A percentile compares a stretch with the other conserved stretches of the same genome.
phyloP scores from a whole-genome alignment of 2,797 vertebrate genomes.

The Rhinatrema bivittatum region DNA sequence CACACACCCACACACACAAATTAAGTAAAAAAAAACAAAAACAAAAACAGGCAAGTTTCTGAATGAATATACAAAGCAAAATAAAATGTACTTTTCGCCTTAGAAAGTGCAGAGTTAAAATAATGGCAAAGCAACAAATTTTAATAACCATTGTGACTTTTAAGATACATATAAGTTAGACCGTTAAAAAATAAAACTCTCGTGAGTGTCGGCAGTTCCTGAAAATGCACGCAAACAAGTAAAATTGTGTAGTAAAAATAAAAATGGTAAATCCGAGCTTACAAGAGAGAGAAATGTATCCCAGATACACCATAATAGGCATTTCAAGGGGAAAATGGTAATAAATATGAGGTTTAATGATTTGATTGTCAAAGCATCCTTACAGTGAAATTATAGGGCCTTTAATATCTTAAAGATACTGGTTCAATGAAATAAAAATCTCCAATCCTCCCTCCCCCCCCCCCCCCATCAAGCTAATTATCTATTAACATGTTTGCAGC shows the following conservation, averaged over 20 bases:
- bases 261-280: neutral
- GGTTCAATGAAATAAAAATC: conserved; percentile 35
- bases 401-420: conserved; percentile 38
- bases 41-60: conserved; percentile 6
- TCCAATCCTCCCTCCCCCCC: conserved; percentile 22
- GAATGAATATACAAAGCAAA: conserved; percentile 24
- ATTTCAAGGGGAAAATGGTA: conserved; percentile 6
- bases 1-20: conserved; percentile 25
- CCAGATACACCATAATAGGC: neutral
- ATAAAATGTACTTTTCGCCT: conserved; percentile 24
- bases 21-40: conserved; percentile 26
- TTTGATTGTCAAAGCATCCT: conserved; percentile 86
- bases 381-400: conserved; percentile 60
- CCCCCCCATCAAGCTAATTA: conserved; percentile 45
- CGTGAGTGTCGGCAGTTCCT: neutral
- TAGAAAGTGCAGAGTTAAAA: conserved; percentile 47
- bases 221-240: neutral
- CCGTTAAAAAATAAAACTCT: conserved; percentile 18
- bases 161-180: conserved; percentile 16
- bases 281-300: neutral
- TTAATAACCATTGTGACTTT: conserved; percentile 3
- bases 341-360: conserved; percentile 30
- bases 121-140: conserved; percentile 10
- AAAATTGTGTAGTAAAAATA: neutral
- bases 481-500: conserved; percentile 55